phyloP scores from a whole-genome alignment of 2,797 vertebrate species.

The Pelodytes ibericus region DNA sequence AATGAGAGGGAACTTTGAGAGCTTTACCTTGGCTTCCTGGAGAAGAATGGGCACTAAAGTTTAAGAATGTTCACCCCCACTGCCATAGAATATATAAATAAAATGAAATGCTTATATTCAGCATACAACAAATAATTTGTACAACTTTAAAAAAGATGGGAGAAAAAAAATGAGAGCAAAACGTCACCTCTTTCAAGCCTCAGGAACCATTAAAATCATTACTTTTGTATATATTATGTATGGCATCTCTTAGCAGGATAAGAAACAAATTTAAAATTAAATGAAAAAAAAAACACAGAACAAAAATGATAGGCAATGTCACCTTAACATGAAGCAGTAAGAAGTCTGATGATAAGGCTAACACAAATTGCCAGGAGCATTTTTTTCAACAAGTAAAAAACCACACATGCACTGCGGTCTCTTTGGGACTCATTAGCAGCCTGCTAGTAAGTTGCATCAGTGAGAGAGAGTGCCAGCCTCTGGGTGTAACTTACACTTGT shows the following conservation, averaged over 20 bases:
- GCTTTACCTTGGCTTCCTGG: too few species aligned
- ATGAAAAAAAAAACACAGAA: constrained; percentile 20
- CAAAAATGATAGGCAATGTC: constrained; percentile 29
- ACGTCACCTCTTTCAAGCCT: constrained; percentile 17
- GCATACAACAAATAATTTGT: constrained; percentile 22
- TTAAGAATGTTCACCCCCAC: too few species aligned
- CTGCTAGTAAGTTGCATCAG: not conserved
- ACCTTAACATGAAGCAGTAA: constrained; percentile 60
- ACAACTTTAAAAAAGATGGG: constrained; percentile 12
- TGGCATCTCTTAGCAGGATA: constrained; percentile 31
- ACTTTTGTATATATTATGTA: constrained; percentile 44
- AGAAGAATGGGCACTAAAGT: too few species aligned
- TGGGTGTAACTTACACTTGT: constrained; percentile 41
- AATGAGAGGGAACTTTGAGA: too few species aligned
- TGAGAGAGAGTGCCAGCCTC: constrained; percentile 18
- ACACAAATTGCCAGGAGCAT: constrained; percentile 59
- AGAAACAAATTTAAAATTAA: not conserved
- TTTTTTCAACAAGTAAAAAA: constrained; percentile 42
- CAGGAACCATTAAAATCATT: constrained; percentile 31
- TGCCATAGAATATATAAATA: too few species aligned
- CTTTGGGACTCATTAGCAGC: constrained; percentile 69
- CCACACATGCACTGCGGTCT: constrained; percentile 51
- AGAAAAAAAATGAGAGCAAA: constrained; percentile 22
- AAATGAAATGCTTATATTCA: too few species aligned
- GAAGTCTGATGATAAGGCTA: constrained; percentile 46